These are phyloP conservation scores for Microchirus variegatus DNA, from an alignment of 2,797 vertebrate genomes.

Conservation along the genomic window DNA sequence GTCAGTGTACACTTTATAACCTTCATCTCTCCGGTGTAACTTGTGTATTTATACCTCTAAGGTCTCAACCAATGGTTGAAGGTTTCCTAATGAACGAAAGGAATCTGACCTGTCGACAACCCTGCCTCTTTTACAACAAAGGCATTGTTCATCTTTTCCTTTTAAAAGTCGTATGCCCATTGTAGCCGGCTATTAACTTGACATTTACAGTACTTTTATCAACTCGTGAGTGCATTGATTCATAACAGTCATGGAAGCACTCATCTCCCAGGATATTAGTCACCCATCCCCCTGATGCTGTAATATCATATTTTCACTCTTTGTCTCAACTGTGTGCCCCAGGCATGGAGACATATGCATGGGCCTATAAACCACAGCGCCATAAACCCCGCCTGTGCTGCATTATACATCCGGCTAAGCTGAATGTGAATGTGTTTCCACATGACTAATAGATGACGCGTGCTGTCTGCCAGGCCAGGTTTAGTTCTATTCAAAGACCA, in stretches of 20 bases:
- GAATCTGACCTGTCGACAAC: constrained; percentile 72
- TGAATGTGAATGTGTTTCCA: constrained; percentile 73
- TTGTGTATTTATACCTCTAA: constrained; percentile 34
- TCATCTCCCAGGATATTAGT: constrained; percentile 67
- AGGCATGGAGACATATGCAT: constrained; percentile 59
- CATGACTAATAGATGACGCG: constrained; percentile 79
- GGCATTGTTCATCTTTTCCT: constrained; percentile 76
- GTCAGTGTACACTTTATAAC: constrained; percentile 13
- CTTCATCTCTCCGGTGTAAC: constrained; percentile 12
- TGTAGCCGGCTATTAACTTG: constrained; percentile 67
- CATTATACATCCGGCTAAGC: constrained; percentile 59
- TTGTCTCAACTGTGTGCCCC: constrained; percentile 63
- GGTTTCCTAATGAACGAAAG: constrained; percentile 61
- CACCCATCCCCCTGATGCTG: constrained; percentile 47
- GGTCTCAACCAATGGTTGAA: constrained; percentile 34
- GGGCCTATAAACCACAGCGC: constrained; percentile 62
- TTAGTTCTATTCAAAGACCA: constrained; percentile 49
- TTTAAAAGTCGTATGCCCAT: constrained; percentile 67
- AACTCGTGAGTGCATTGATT: constrained; percentile 76
- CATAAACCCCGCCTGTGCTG: constrained; percentile 67
- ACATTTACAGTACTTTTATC: constrained; percentile 78
- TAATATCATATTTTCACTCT: constrained; percentile 76
- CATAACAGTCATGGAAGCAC: constrained; percentile 74
- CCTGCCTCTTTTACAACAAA: constrained; percentile 65
- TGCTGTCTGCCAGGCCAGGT: constrained; percentile 60